Evolutionary conservation across 2,888 invertebrate species (phyloP).

Genomic region (Xanthorhoe designata): DNA sequence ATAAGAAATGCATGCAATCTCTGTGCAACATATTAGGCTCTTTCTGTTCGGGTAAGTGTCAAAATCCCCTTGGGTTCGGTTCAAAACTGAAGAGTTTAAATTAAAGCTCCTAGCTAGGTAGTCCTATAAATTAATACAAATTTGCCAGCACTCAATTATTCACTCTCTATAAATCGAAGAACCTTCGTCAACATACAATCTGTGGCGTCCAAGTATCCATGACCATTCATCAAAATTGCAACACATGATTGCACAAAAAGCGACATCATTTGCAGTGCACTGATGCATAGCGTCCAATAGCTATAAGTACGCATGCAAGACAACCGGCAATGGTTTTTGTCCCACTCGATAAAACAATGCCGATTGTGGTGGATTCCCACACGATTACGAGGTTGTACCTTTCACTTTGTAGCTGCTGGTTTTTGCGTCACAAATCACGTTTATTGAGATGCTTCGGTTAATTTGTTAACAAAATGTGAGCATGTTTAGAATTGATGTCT

Average conservation of each 20-base stretch:
- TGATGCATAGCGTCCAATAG: conserved; percentile 24
- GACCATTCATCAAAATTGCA: conserved; percentile 17
- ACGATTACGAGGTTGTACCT: conserved; percentile 60
- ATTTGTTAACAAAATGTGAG: background rate
- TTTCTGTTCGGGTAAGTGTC: too few relatives aligned
- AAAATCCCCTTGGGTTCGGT: too few relatives aligned
- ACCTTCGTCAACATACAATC: conserved; percentile 3
- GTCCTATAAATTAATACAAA: background rate
- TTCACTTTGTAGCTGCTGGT: conserved; percentile 60
- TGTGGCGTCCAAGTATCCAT: conserved; percentile 4
- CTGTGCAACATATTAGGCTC: too few relatives aligned
- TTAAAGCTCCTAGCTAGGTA: too few relatives aligned
- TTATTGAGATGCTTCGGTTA: conserved; percentile 12
- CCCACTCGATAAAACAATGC: conserved; percentile 24
- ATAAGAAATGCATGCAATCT: too few relatives aligned
- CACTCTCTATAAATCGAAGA: background rate
- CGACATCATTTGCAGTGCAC: conserved; percentile 24
- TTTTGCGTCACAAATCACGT: conserved; percentile 39
- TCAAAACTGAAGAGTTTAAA: too few relatives aligned
- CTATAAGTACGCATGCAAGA: conserved; percentile 11
- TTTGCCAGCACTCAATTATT: background rate
- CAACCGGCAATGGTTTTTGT: conserved; percentile 28
- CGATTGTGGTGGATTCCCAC: conserved; percentile 48
- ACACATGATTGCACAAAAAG: conserved; percentile 23
- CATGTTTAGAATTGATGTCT: background rate